Conservation (phyloP, 37 sponge, comb jelly and placozoan genomes). For the Diacarnus erythraeanus region DNA sequence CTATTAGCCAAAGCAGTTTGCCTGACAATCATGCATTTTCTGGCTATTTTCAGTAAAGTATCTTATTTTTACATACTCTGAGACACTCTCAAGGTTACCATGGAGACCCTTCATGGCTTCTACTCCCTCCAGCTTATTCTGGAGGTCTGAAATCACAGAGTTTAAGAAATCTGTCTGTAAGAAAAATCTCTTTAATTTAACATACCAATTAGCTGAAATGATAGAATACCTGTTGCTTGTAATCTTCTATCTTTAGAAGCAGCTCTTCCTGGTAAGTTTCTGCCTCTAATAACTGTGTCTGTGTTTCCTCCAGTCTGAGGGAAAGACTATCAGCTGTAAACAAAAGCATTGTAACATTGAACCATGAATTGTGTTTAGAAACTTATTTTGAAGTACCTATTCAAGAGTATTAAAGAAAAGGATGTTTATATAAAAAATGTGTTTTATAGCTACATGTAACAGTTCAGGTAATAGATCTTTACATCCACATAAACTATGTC, state of each 20-base stretch:
- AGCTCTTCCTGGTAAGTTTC: background rate
- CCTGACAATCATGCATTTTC: no score
- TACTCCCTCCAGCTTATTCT: slow-evolving; percentile 51
- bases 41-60: background rate
- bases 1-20: no score
- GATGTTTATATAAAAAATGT: no score
- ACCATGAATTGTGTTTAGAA: no score
- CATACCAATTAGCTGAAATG: no score
- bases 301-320: slow-evolving; percentile 1
- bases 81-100: slow-evolving; percentile 2
- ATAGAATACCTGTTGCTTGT: slow-evolving; percentile 24
- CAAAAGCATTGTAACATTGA: no score
- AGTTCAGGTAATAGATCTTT: no score
- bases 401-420: no score
- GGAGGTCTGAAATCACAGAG: slow-evolving; percentile 77
- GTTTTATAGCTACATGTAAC: no score
- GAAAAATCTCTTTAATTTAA: no score
- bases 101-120: slow-evolving; percentile 50
- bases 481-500: no score
- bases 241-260: slow-evolving; percentile 17
- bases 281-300: slow-evolving; percentile 21
- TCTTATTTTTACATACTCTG: slow-evolving; percentile 4
- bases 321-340: slow-evolving; percentile 14
- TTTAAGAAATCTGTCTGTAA: slow-evolving; percentile 78
- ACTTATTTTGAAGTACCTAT: no score